Base-by-base conservation (phyloP, 2,113 vertebrate genomes). In the Azemiops feae region DNA sequence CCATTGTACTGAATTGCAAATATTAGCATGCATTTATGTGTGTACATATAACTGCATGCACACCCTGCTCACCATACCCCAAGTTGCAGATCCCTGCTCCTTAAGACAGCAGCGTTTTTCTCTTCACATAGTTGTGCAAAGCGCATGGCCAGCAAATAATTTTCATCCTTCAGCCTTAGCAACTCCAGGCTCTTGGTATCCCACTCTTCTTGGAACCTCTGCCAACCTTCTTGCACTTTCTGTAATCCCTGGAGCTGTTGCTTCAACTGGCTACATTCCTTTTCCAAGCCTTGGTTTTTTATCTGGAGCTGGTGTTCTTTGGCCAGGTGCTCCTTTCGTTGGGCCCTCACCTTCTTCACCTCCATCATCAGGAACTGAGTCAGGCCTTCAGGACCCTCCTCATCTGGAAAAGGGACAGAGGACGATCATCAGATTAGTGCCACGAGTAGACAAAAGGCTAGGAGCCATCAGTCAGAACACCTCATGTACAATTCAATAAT, bases 311-410 rank as follows among this genome's bases (percentile, higher is more conserved):
- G 98, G 0, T 98, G 98, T 89, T 99, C 98, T 30, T 98, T 98
- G 95, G 98, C 89, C 5, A 98, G 97, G 85, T 98, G 98, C 60
- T 97, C 97, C 88, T 98, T 97, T n/a, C 98, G 96, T 92, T 99
- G 99, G 88, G 98, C 98, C 92, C 98, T 97, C 85, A 99, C 97
- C 94, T 99, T 98, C 85, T 98, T 98, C 92, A 99, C 98, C 96
- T 99, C 99, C 50, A 99, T 96, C 96, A 99, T 98, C 94, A 99
- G 97, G 96, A 99, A 99, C 97, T 99, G 99, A 54, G 99, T 99
- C 96, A 99, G 95, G 43, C 99, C 99, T 94, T 99, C 98, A 0
- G 98, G 99, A 55, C 99, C 99, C 94, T 99, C 99, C 93, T 99
- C 99, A 93, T 99, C 99, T 99, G 69, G n/a, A 50, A 20, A 85